phyloP scores from a whole-genome alignment of 2,797 vertebrate genomes.

The Dipus sagitta region DNA sequence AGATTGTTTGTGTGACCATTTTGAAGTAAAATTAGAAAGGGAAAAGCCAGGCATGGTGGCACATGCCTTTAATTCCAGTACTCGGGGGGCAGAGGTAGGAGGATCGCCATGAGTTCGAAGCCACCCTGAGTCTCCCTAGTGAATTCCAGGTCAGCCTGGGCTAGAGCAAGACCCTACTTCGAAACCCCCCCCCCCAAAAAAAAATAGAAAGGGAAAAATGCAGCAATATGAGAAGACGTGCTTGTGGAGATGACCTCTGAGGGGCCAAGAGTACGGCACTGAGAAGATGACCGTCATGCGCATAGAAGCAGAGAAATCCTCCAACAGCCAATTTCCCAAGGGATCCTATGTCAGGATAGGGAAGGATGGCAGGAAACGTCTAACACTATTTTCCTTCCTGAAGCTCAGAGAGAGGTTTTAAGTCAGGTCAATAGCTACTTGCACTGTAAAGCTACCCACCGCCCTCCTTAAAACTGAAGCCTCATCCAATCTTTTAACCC shows the following conservation, averaged over 20 bases:
- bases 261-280: not conserved
- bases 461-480: conserved; percentile 63
- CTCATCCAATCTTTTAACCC: conserved; percentile 35
- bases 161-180: too few species aligned
- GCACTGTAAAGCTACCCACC: conserved; percentile 82
- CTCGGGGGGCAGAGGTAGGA: too few species aligned
- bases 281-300: conserved; percentile 69
- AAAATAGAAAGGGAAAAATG: not conserved
- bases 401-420: conserved; percentile 78
- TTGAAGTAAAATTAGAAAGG: not conserved
- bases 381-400: conserved; percentile 89
- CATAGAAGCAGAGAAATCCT: conserved; percentile 79
- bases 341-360: conserved; percentile 86
- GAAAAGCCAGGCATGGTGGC: too few species aligned
- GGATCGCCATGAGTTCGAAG: too few species aligned
- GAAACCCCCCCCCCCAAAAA: not conserved
- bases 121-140: too few species aligned
- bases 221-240: not conserved
- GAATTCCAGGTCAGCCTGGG: too few species aligned
- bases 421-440: conserved; percentile 85
- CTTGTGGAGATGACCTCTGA: not conserved
- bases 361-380: conserved; percentile 89
- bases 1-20: not conserved
- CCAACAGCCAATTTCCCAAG: conserved; percentile 84
- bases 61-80: too few species aligned